Evolutionary conservation across 2,888 invertebrate species (phyloP).

Genomic region (Emmelina monodactyla): DNA sequence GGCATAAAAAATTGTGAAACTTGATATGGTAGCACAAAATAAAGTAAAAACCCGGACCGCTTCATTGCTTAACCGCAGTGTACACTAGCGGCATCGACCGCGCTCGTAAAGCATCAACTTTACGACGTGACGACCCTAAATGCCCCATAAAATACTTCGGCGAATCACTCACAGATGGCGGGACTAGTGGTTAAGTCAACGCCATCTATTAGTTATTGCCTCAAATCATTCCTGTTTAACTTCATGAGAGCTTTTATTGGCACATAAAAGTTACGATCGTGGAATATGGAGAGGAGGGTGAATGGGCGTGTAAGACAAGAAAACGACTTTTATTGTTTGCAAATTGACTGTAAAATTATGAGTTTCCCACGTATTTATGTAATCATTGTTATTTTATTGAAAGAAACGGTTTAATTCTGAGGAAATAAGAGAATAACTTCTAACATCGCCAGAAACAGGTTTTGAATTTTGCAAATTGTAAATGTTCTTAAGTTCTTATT

Average conservation of each 20-base stretch:
- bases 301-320: slow-evolving; percentile 60
- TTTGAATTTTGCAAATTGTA: too few species aligned
- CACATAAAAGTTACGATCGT: slow-evolving; percentile 61
- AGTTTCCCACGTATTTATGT: slow-evolving; percentile 57
- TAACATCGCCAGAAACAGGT: too few species aligned
- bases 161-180: slow-evolving; percentile 52
- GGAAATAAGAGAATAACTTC: too few species aligned
- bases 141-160: slow-evolving; percentile 54
- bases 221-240: slow-evolving; percentile 14
- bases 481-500: too few species aligned
- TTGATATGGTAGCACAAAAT: too few species aligned
- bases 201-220: slow-evolving; percentile 40
- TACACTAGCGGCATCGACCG: slow-evolving; percentile 57
- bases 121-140: slow-evolving; percentile 54
- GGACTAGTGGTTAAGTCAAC: slow-evolving; percentile 25
- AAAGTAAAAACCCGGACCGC: too few species aligned
- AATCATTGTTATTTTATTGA: slow-evolving; percentile 59
- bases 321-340: slow-evolving; percentile 66
- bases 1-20: too few species aligned
- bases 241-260: slow-evolving; percentile 55
- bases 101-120: slow-evolving; percentile 50
- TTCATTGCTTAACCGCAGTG: slow-evolving; percentile 22
- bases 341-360: slow-evolving; percentile 68
- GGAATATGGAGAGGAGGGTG: slow-evolving; percentile 61
- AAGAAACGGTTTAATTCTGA: slow-evolving; percentile 56